Percentiles rank a stretch among this genome's conserved stretches.
Evolutionary conservation across 2,113 vertebrate genomes (phyloP).

Genomic region (Stegastes partitus): DNA sequence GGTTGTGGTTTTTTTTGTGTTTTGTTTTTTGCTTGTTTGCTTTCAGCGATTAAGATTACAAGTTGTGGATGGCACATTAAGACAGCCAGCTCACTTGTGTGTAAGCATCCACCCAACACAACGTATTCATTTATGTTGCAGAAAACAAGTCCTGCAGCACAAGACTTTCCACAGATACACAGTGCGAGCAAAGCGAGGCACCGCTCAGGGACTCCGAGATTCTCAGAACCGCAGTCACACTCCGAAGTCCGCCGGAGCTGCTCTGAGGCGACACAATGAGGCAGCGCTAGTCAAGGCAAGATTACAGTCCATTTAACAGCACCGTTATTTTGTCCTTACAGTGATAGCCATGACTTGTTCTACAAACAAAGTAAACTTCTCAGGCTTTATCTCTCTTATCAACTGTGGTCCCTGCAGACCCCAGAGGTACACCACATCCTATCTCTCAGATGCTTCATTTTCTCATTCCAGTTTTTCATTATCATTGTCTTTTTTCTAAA

Average conservation of each 20-base stretch:
- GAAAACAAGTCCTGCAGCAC: slow-evolving; percentile 89
- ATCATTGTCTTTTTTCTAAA: too few species aligned
- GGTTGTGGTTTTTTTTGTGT: neutral
- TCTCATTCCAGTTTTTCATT: too few species aligned
- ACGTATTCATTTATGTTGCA: slow-evolving; percentile 56
- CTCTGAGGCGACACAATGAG: slow-evolving; percentile 93
- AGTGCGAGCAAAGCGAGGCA: slow-evolving; percentile 92
- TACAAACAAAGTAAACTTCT: too few species aligned
- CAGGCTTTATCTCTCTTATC: too few species aligned
- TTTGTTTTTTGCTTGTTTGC: neutral
- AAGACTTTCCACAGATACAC: slow-evolving; percentile 98
- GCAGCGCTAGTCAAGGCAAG: slow-evolving; percentile 87
- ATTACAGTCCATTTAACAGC: neutral
- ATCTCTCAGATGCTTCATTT: too few species aligned
- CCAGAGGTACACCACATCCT: too few species aligned
- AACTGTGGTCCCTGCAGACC: too few species aligned
- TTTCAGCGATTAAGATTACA: neutral
- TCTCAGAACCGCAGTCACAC: slow-evolving; percentile 85
- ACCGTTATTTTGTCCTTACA: neutral
- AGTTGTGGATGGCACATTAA: neutral
- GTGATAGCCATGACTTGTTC: too few species aligned
- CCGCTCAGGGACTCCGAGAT: slow-evolving; percentile 89
- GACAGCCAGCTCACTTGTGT: neutral
- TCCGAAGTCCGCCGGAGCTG: slow-evolving; percentile 91
- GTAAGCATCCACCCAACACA: neutral